Evolutionary conservation across 2,797 vertebrate genomes (phyloP), one percentile per base, ranked within the genome.

Genomic region (Liparis tanakae): DNA sequence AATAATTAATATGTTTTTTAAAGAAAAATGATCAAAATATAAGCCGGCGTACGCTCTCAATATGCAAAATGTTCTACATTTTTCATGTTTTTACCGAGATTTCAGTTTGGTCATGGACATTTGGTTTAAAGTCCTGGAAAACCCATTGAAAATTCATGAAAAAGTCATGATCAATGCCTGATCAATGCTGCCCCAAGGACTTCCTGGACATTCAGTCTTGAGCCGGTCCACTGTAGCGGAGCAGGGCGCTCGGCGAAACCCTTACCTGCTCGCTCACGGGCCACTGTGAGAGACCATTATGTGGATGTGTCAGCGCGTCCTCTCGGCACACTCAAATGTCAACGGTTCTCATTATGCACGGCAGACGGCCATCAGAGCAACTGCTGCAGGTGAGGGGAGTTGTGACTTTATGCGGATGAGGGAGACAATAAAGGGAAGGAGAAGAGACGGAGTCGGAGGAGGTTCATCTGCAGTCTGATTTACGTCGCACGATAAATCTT

Each of bases 261-360:
- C 75, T 91, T 87, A 67, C 80, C 82, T 84, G 70, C 79, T 82
- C 68, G 20, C 66, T 85, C 71, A 30, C 69, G 37, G 82, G 75
- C 66, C 73, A 34, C 51, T 55, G 33, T 83, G 75, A 66, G 76
- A 81, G 55, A 75, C 77, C 79, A 76, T 88, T 85, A 86, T 89
- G 79, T 75, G 86, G 84, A 85, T 88, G 85, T 88, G 81, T 87
- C 83, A 0, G 62, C 8, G 59, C 74, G 76, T 92, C 87, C 85
- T 87, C 63, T 76, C 83, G 57, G 64, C 76, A 39, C 85, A 83
- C 71, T 80, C 74, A 92, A 92, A 92, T 90, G 88, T 93, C 88
- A 93, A 68, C 43, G 6, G 76, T 70, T 64, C 71, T 91, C 91
- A 85, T 87, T 91, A 91, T 92, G 85, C 87, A 80, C 85, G 87